These are phyloP conservation scores for Ooceraea biroi DNA, from an alignment of 1,140 invertebrate genomes.

Conservation along the genomic window DNA sequence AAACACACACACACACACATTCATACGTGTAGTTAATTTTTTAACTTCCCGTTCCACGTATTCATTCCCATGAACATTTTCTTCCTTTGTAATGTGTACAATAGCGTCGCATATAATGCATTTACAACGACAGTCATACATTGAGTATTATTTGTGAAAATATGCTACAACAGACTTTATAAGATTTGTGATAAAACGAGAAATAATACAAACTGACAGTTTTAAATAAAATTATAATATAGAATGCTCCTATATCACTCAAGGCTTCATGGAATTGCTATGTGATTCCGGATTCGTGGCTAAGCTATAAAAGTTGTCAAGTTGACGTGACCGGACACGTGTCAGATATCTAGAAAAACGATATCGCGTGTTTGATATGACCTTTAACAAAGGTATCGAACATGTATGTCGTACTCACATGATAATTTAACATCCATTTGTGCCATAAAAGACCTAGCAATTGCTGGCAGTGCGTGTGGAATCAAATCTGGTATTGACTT, in stretches of 20 bases:
- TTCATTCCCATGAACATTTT: neutral
- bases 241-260: too few species aligned
- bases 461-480: neutral
- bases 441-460: conserved; percentile 15
- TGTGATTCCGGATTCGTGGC: too few species aligned
- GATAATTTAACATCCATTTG: conserved; percentile 2
- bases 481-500: conserved; percentile 26
- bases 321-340: conserved; percentile 8
- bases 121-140: neutral
- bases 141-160: neutral
- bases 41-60: neutral
- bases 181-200: neutral
- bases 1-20: too few species aligned
- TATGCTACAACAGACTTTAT: neutral
- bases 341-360: neutral
- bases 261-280: neutral
- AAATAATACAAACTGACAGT: neutral
- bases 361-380: conserved; percentile 15
- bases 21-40: conserved; percentile 5
- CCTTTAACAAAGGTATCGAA: conserved; percentile 2
- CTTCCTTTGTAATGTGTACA: conserved; percentile 8
- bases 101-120: neutral
- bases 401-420: too few species aligned
- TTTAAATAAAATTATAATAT: neutral
- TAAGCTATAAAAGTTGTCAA: neutral